Evolutionary conservation across 2,888 invertebrate genomes (phyloP).

Genomic region (Neoitamus cyanurus): DNA sequence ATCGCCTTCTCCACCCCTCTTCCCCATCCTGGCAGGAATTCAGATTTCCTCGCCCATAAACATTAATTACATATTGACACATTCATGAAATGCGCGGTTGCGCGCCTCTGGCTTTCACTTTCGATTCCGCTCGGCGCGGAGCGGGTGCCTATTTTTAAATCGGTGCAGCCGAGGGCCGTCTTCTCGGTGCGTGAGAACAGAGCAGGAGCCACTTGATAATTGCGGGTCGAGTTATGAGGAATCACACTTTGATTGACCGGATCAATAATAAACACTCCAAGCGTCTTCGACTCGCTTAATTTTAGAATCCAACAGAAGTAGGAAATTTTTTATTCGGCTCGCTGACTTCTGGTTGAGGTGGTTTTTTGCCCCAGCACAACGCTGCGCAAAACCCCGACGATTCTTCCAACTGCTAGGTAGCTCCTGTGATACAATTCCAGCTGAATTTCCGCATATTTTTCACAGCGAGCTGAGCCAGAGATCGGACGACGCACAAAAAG

Average conservation of each 20-base stretch:
- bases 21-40: neutral
- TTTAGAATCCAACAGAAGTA: neutral
- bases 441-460: conserved; percentile 20
- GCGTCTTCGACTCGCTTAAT: neutral
- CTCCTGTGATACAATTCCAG: neutral
- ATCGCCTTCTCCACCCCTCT: neutral
- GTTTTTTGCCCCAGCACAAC: neutral
- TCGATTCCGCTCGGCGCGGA: neutral
- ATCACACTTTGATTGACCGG: conserved; percentile 17
- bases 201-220: neutral
- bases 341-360: neutral
- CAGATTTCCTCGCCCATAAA: conserved; percentile 9
- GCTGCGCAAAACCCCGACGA: neutral
- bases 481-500: conserved; percentile 12
- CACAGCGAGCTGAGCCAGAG: neutral
- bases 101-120: conserved; percentile 20
- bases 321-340: neutral
- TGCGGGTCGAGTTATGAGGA: neutral
- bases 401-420: neutral
- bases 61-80: conserved; percentile 28
- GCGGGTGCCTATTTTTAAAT: neutral
- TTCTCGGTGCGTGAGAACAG: neutral
- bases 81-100: conserved; percentile 21
- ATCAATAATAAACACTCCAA: conserved; percentile 9
- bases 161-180: neutral